Evolutionary conservation across 2,888 invertebrate species (phyloP), one percentile per base, ranked within the genome.

Genomic region (Mythimna albipuncta): DNA sequence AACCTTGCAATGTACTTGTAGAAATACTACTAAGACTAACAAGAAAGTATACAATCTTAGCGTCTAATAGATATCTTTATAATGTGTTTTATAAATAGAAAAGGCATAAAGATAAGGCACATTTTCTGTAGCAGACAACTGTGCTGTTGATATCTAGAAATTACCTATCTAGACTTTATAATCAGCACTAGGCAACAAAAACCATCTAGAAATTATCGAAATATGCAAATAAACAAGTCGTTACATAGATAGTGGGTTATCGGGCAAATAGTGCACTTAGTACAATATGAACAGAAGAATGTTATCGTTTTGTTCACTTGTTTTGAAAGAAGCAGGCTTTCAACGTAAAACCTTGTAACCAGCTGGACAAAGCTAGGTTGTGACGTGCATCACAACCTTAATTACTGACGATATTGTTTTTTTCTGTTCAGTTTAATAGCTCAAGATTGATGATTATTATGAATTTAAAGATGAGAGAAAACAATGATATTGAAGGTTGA

Each of bases 131-230:
- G 16, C 32, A 62, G 26, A 47, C 3, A 58, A 35, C 32, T 47
- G 13, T 6, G 10, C 38, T 54, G 13, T 58, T 13, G n/a, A 0
- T 59, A 66, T 76, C 26, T 57, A 55, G 47, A 47, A 47, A 19
- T 41, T 26, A 26, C 13, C 35, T 54, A 26, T n/a, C 35, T 54
- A 26, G 63, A 32, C 26, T 32, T 7, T 50, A 64, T 64, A 41
- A 81, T 81, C 76, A 66, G 50, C 38, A 21, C 64, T 47, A 58
- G 76, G 63, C 35, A 67, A 77, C 63, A 44, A 54, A n/a, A 64
- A 58, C 26, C 9, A 61, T 81, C 55, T 61, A 67, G 55, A 77
- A 80, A 19, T 54, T 44, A n/a, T 72, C 32, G 32, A 65, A 11
- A 10, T 54, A 61, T 63, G 44, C 52, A 72, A 19, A 72, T 19